Conservation (phyloP, 2,797 vertebrate species). For the Cirrhinus mrigala region DNA sequence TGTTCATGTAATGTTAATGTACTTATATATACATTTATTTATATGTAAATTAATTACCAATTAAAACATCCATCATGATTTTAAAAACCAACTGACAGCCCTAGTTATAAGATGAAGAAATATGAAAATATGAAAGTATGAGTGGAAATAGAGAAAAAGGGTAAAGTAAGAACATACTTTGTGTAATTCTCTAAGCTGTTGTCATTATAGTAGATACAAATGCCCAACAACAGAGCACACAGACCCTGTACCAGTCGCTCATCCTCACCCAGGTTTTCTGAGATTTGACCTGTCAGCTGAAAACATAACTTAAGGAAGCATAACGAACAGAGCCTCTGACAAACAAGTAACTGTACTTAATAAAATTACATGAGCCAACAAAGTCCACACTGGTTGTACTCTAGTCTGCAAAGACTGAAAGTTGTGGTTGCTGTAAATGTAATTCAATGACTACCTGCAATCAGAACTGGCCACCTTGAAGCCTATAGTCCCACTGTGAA, state of each 20-base stretch:
- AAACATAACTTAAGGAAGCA: conserved; percentile 76
- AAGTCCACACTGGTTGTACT: background rate
- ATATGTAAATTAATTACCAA: background rate
- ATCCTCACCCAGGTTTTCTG: conserved; percentile 97
- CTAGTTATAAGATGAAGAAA: background rate
- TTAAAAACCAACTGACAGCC: background rate
- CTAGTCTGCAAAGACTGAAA: background rate
- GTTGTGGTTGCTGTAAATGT: background rate
- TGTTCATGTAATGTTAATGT: background rate
- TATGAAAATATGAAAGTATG: background rate
- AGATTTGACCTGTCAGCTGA: conserved; percentile 96
- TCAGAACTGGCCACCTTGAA: background rate
- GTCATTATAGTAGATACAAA: conserved; percentile 98
- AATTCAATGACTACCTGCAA: background rate
- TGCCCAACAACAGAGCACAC: conserved; percentile 93
- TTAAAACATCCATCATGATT: background rate
- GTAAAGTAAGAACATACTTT: conserved; percentile 82
- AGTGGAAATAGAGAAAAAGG: background rate
- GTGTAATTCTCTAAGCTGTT: conserved; percentile 95
- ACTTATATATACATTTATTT: background rate
- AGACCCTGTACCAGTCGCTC: conserved; percentile 96
- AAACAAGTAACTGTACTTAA: background rate
- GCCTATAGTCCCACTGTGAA: background rate
- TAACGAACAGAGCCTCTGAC: background rate
- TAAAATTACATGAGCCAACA: background rate